Percentiles rank a stretch among this genome's conserved stretches.
Conservation (phyloP, 2,797 vertebrate genomes). For the Bradypodion ventrale region DNA sequence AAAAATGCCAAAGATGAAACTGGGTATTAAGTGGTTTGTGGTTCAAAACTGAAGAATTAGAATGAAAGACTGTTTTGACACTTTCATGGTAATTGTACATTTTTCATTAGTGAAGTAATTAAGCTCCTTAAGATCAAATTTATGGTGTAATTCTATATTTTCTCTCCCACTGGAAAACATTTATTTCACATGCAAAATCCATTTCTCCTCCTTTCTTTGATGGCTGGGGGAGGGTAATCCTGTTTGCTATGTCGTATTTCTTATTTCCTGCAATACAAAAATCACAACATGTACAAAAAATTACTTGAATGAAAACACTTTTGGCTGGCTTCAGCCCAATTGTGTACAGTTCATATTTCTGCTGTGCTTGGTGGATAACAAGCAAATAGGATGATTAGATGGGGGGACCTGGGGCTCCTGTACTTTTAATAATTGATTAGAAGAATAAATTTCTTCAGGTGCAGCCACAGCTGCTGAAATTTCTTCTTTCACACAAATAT, state of each 20-base stretch:
- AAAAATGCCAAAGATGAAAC: slow-evolving; percentile 66
- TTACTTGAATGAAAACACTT: background rate
- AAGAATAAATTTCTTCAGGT: no score
- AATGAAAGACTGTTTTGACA: slow-evolving; percentile 60
- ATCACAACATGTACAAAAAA: background rate
- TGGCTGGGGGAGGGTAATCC: slow-evolving; percentile 20
- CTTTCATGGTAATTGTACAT: slow-evolving; percentile 65
- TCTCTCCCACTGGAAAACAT: slow-evolving; percentile 63
- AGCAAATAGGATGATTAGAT: no score
- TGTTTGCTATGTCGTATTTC: slow-evolving; percentile 29
- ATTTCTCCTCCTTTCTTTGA: slow-evolving; percentile 62
- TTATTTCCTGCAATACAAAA: slow-evolving; percentile 27
- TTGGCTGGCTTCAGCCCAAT: background rate
- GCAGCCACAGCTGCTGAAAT: no score
- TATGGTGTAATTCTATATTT: slow-evolving; percentile 50
- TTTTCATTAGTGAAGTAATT: slow-evolving; percentile 73
- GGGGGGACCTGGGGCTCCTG: no score
- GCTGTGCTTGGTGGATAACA: background rate
- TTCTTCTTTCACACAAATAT: no score
- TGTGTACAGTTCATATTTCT: background rate
- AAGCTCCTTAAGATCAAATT: slow-evolving; percentile 44
- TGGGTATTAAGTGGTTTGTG: slow-evolving; percentile 67
- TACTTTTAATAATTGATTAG: no score
- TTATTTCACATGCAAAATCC: slow-evolving; percentile 65
- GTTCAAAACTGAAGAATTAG: slow-evolving; percentile 64